A percentile compares a stretch with the other conserved stretches of the same genome.
phyloP scores from a whole-genome alignment of 2,888 invertebrate species.

The Cyrtodaria siliqua region DNA sequence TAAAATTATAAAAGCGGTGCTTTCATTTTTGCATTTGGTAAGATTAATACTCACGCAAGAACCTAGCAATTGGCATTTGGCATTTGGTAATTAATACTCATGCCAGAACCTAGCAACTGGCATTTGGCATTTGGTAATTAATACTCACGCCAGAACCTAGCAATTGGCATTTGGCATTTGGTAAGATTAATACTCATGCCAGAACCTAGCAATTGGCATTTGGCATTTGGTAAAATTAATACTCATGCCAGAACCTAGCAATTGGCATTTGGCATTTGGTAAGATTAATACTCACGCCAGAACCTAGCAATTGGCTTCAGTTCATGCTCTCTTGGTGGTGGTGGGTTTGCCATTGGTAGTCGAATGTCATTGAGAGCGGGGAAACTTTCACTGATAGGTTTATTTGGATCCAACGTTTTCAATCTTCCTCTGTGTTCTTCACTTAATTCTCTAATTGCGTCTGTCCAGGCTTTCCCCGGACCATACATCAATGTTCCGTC shows the following conservation, averaged over 20 bases:
- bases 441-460: constrained; percentile 92
- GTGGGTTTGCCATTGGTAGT: constrained; percentile 78
- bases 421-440: constrained; percentile 90
- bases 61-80: constrained; percentile 75
- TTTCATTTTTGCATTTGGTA: too few species aligned
- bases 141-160: too few species aligned
- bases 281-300: constrained; percentile 66
- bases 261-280: too few species aligned
- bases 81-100: too few species aligned
- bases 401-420: constrained; percentile 86
- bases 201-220: too few species aligned
- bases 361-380: constrained; percentile 73
- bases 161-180: too few species aligned
- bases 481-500: constrained; percentile 99
- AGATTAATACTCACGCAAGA: constrained; percentile 68
- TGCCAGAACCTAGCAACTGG: too few species aligned
- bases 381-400: constrained; percentile 62
- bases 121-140: too few species aligned
- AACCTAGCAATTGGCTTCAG: constrained; percentile 76
- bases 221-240: too few species aligned
- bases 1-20: too few species aligned
- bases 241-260: too few species aligned
- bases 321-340: constrained; percentile 72
- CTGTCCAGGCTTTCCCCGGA: constrained; percentile 98
- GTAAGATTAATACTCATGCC: too few species aligned